Evolutionary conservation across 2,888 invertebrate species (phyloP).

Genomic region (Aspidapion aeneum): DNA sequence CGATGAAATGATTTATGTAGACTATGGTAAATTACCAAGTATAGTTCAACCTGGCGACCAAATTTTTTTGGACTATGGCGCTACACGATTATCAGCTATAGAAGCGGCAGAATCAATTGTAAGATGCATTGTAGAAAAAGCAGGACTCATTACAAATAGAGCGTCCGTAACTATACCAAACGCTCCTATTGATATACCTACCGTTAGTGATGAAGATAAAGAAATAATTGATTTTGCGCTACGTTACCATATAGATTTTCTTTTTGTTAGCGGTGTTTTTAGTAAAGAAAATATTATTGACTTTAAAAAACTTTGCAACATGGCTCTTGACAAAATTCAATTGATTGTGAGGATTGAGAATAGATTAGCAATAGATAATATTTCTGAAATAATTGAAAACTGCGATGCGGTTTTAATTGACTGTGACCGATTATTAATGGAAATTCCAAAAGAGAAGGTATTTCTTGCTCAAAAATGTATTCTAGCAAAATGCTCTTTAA

Average conservation of each 20-base stretch:
- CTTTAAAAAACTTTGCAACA: conserved; percentile 56
- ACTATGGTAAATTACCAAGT: conserved; percentile 53
- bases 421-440: conserved; percentile 78
- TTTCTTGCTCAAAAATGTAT: conserved; percentile 86
- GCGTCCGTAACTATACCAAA: conserved; percentile 47
- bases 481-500: conserved; percentile 77
- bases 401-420: conserved; percentile 89
- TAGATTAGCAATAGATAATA: conserved; percentile 69
- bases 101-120: conserved; percentile 50
- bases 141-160: conserved; percentile 53
- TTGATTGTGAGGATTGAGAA: conserved; percentile 80
- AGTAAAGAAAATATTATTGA: conserved; percentile 61
- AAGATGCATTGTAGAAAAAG: conserved; percentile 51
- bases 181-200: conserved; percentile 48
- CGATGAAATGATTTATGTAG: conserved; percentile 53
- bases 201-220: conserved; percentile 48
- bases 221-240: conserved; percentile 58
- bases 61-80: conserved; percentile 63
- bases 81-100: conserved; percentile 69
- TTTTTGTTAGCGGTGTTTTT: conserved; percentile 64
- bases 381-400: conserved; percentile 72
- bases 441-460: conserved; percentile 83
- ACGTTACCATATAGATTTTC: conserved; percentile 67
- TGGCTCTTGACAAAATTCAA: conserved; percentile 43
- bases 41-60: conserved; percentile 51